phyloP scores from a whole-genome alignment of 2,113 vertebrate genomes.

The Phaethornis superciliosus region DNA sequence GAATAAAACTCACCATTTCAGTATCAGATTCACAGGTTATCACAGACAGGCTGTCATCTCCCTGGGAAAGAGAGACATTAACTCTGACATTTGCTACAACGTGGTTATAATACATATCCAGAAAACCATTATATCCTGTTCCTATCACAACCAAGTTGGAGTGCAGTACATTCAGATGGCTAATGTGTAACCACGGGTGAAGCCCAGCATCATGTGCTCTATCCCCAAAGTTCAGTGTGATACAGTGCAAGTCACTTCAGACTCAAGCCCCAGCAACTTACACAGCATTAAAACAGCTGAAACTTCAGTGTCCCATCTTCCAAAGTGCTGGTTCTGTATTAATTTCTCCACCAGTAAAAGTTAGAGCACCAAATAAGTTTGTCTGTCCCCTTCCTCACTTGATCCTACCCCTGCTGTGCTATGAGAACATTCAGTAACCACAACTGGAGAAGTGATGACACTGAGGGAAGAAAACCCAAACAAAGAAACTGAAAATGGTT shows the following conservation, averaged over 20 bases:
- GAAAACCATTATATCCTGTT: not conserved
- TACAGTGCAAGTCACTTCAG: not conserved
- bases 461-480: not conserved
- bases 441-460: not conserved
- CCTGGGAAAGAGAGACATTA: constrained; percentile 67
- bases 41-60: constrained; percentile 81
- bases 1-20: constrained; percentile 75
- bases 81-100: not conserved
- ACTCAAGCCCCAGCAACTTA: not conserved
- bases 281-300: not conserved
- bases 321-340: accelerated
- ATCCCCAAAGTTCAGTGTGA: accelerated
- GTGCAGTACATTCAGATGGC: not conserved
- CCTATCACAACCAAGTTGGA: not conserved
- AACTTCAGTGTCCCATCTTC: not conserved
- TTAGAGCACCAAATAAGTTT: not conserved
- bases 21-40: constrained; percentile 78
- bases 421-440: accelerated
- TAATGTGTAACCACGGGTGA: not conserved
- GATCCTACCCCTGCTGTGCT: not conserved
- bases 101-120: not conserved
- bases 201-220: not conserved
- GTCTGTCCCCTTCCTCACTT: not conserved
- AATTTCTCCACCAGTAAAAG: not conserved
- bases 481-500: not conserved